These are phyloP conservation scores for Oppia nitens DNA, from an alignment of 1,140 invertebrate genomes.

Conservation along the genomic window DNA sequence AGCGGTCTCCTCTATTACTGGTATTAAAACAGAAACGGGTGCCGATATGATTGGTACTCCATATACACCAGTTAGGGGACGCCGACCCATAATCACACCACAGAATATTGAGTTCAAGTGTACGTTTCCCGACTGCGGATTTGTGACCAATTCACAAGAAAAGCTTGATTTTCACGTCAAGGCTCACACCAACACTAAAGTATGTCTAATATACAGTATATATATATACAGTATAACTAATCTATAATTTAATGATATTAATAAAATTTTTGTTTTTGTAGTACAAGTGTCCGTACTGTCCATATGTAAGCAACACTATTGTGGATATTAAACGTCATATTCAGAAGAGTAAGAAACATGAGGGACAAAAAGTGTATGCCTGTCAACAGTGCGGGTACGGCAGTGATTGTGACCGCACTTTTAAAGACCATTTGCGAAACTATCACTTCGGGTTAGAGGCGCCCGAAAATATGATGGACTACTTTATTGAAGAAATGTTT, in stretches of 20 bases:
- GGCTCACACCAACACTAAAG: slow-evolving; percentile 8
- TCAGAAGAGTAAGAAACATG: slow-evolving; percentile 10
- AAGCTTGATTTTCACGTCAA: slow-evolving; percentile 10
- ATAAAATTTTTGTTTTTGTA: slow-evolving; percentile 17
- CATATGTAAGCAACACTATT: slow-evolving; percentile 50
- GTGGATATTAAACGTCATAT: slow-evolving; percentile 13
- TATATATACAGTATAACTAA: not conserved
- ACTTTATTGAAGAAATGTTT: slow-evolving; percentile 14
- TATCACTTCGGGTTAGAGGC: slow-evolving; percentile 10
- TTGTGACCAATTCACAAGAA: slow-evolving; percentile 2
- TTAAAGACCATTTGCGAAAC: slow-evolving; percentile 7
- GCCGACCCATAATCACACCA: not conserved
- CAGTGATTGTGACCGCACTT: slow-evolving; percentile 7
- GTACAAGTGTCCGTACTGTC: slow-evolving; percentile 49
- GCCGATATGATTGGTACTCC: not conserved
- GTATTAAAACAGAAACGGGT: not conserved
- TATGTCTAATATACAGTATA: not conserved
- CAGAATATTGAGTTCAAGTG: slow-evolving; percentile 7
- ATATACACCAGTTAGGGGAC: not conserved
- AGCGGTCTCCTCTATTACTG: not conserved
- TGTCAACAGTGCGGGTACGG: slow-evolving; percentile 11
- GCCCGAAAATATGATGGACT: slow-evolving; percentile 4
- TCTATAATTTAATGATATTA: slow-evolving; percentile 42
- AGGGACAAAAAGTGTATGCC: slow-evolving; percentile 9
- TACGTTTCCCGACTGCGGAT: slow-evolving; percentile 11